A percentile compares a stretch with the other conserved stretches of the same genome.
Conservation (phyloP, 2,888 invertebrate species). For the Bibio marci region DNA sequence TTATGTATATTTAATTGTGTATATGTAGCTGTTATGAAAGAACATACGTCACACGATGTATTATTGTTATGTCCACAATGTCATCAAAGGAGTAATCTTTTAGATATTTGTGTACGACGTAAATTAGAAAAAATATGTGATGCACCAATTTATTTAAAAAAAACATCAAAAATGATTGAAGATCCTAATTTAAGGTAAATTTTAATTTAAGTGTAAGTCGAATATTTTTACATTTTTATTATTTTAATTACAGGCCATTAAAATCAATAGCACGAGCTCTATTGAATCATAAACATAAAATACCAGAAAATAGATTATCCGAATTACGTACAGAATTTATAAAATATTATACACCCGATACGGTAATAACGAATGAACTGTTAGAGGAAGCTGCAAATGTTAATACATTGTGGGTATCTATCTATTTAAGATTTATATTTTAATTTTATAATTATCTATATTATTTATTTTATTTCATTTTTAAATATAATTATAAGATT, state of each 20-base stretch:
- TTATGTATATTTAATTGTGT: too few relatives aligned
- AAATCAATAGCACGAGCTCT: conserved; percentile 1
- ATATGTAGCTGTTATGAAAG: conserved; percentile 52
- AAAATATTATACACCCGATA: background rate
- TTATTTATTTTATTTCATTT: background rate
- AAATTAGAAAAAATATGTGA: conserved; percentile 39
- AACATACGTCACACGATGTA: conserved; percentile 67
- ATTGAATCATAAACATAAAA: background rate
- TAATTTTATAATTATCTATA: background rate
- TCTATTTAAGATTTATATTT: too few relatives aligned
- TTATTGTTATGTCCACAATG: conserved; percentile 53
- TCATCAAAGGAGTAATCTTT: conserved; percentile 49
- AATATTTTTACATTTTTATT: too few relatives aligned
- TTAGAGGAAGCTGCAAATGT: background rate
- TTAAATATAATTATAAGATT: too few relatives aligned
- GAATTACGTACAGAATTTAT: background rate
- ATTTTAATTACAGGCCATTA: background rate
- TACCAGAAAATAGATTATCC: background rate
- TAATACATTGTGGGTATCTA: background rate
- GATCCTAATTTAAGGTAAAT: conserved; percentile 24
- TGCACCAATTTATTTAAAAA: conserved; percentile 39
- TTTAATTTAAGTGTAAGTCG: too few relatives aligned
- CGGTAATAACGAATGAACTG: background rate
- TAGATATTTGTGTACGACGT: conserved; percentile 41
- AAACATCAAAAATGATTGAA: conserved; percentile 22